Conservation (phyloP, 1,140 invertebrate species). For the Phenacoccus solenopsis region DNA sequence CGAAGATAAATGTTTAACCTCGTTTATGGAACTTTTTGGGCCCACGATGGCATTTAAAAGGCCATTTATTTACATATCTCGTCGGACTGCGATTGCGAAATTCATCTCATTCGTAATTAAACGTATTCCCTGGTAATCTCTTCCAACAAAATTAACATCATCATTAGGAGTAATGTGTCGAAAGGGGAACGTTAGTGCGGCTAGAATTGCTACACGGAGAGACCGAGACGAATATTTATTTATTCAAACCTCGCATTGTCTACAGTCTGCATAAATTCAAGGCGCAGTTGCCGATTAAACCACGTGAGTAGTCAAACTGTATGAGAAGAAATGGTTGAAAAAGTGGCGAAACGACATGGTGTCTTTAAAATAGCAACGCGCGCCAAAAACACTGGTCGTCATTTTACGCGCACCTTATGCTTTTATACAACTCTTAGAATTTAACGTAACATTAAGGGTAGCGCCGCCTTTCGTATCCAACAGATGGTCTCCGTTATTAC, state of each 20-base stretch:
- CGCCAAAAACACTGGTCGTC: background rate
- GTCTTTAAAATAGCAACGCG: too few relatives aligned
- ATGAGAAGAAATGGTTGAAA: background rate
- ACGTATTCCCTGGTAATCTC: background rate
- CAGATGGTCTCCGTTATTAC: background rate
- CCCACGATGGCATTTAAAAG: too few relatives aligned
- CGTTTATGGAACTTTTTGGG: too few relatives aligned
- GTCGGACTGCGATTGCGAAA: background rate
- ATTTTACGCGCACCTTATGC: background rate
- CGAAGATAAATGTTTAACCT: too few relatives aligned
- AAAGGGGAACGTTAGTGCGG: background rate
- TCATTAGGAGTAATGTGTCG: background rate
- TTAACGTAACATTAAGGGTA: background rate
- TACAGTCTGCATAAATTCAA: too few relatives aligned
- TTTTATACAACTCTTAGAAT: background rate
- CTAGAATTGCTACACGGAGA: background rate
- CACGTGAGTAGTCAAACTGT: background rate
- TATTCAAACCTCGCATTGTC: too few relatives aligned
- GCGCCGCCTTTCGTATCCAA: background rate
- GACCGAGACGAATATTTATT: too few relatives aligned
- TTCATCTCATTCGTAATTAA: background rate
- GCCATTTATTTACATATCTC: too few relatives aligned
- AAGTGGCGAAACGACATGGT: background rate
- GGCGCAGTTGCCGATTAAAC: background rate
- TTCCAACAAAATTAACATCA: background rate